Base-by-base conservation (phyloP, 1,140 invertebrate genomes). In the Neodiprion virginianus region DNA sequence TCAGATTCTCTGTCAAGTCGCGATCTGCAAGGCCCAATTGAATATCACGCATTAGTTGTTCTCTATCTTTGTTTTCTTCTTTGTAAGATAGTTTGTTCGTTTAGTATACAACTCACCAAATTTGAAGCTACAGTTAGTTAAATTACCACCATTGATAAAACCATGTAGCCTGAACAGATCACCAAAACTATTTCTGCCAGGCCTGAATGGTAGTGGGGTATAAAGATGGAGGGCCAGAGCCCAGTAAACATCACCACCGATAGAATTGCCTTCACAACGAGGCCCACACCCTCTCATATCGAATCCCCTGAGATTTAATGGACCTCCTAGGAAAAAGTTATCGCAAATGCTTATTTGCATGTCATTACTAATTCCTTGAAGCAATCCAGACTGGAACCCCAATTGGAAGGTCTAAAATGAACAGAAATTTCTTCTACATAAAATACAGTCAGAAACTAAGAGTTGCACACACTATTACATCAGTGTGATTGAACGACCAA, bases 241-340 rank as follows among this genome's bases (percentile, higher is more conserved):
- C 95, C 96, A 97, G 87, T 94, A 97, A 72, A 92, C 89, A 78
- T 92, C 90, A 4, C 92, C 92, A 11, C 95, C 94, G 0, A 93
- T 80, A 11, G 92, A 89, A 84, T 92, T 91, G 67, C 93, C 93
- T 79, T 96, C 94, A 69, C 88, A 86, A 77, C 94, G 93, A 1
- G 96, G 96, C 0, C 96, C 96, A 21, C 95, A 92, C 40, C 96
- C 96, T 78, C 94, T 89, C 84, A 93, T 91, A 67, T 93, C 90
- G 85, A 98, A 98, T 14, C 96, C 97, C 82, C 96, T 87, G 10
- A 98, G 79, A 74, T 93, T 93, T 65, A 96, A 86, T 1, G 97
- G 96, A 1, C 97, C 96, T 48, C 97, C 97, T 47, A 98, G 88
- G 85, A 94, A 97, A 89, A 96, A 97, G 76, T 92, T 90, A 86